Evolutionary conservation across 1,140 invertebrate genomes (phyloP).

Genomic region (Ridgeia piscesae): DNA sequence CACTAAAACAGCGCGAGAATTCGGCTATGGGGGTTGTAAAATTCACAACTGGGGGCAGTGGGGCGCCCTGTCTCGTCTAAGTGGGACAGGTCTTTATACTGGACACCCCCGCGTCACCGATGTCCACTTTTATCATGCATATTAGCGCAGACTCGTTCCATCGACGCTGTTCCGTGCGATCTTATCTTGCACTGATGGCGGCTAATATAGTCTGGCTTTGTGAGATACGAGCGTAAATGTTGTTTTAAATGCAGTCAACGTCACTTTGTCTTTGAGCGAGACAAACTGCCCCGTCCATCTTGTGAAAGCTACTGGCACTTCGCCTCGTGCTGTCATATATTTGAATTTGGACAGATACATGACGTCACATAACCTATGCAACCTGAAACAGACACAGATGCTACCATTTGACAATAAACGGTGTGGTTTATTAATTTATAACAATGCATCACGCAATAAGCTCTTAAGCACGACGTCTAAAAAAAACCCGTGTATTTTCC

Average conservation of each 20-base stretch:
- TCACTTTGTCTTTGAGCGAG: not conserved
- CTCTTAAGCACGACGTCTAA: too few relatives aligned
- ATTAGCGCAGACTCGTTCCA: not conserved
- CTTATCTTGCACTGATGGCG: not conserved
- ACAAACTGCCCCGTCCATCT: not conserved
- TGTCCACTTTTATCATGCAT: not conserved
- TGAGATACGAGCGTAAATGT: not conserved
- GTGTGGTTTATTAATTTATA: not conserved
- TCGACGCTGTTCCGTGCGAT: not conserved
- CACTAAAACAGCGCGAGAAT: not conserved
- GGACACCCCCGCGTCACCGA: not conserved
- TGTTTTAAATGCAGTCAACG: not conserved
- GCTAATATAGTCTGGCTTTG: constrained; percentile 5
- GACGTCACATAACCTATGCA: not conserved
- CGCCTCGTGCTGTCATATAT: not conserved
- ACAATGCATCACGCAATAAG: not conserved
- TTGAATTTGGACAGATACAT: not conserved
- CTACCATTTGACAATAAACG: not conserved
- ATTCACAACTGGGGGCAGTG: not conserved
- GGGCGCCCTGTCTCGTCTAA: not conserved
- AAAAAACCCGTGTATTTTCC: not conserved
- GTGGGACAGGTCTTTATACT: not conserved
- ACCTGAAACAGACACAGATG: not conserved
- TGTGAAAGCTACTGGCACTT: too few relatives aligned
- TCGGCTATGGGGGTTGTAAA: not conserved